phyloP scores from a whole-genome alignment of 2,113 vertebrate species.

The Poecile atricapillus region DNA sequence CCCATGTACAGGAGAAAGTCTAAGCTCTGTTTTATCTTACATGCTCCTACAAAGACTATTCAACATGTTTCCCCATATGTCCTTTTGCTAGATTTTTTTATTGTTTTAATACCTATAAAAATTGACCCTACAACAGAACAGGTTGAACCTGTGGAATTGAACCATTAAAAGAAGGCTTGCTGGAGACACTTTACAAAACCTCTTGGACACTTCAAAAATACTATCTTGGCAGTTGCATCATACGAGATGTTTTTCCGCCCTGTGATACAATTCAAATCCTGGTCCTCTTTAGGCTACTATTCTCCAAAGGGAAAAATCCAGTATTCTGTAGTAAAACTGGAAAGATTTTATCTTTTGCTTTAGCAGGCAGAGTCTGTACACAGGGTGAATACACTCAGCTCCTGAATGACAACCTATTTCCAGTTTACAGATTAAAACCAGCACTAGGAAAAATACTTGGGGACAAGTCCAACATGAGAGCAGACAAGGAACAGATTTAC shows the following conservation, averaged over 20 bases:
- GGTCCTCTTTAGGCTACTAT: neutral
- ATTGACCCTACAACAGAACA: neutral
- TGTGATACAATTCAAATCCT: neutral
- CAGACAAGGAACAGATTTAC: neutral
- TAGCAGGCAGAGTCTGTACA: neutral
- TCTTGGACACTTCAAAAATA: neutral
- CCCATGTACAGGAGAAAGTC: fast-evolving
- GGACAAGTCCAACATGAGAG: neutral
- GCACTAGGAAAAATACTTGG: neutral
- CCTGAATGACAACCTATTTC: neutral
- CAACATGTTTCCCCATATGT: too few species aligned
- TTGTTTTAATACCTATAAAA: neutral
- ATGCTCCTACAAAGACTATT: neutral
- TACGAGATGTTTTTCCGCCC: neutral
- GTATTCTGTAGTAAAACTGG: neutral
- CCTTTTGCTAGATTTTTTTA: neutral
- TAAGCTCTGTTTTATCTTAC: neutral
- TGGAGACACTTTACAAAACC: neutral
- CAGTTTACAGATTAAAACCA: neutral
- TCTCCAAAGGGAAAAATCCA: neutral
- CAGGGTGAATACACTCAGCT: neutral
- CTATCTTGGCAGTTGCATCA: neutral
- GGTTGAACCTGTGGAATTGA: neutral
- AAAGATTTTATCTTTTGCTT: neutral
- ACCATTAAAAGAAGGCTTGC: neutral